Base-by-base conservation (phyloP, 2,888 invertebrate species). In the Coecobrya sp. region DNA sequence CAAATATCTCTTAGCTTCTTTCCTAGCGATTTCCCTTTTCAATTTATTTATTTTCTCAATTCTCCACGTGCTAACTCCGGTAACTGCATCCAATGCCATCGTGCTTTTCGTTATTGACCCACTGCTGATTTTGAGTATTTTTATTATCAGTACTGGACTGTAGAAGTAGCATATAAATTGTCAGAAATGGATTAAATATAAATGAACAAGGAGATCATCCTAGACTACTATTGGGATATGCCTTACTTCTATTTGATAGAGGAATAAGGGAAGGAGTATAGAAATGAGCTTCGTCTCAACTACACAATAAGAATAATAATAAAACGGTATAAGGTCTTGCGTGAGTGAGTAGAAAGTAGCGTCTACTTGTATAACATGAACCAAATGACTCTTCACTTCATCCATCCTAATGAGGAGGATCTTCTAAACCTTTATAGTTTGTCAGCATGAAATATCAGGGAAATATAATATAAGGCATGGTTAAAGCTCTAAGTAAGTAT, bases 361-460 rank as follows among this genome's bases (percentile, higher is more conserved):
- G 49, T 11, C 13, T 49, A 13, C 13, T 49, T 3, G 11, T 49
- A 49, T 49, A 3, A 49, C 10, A 10, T 13, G 11, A 13, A 49
- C 49, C 1, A 49, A 19, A 4, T 4, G 19, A 4, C 3, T 55
- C 13, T 55, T 55, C 19, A 55, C 55, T 55, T 55, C 55, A 55
- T 55, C n/a, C 19, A 55, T 19, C 55, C 19, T 55, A 55, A 55
- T 55, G 19, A 55, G 55, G 25, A 25, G 68, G 30, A n/a, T n/a
- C 36, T 36, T 7, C 36, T 2, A 30, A 25, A 42, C 19, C 73
- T 42, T 42, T 22, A 42, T 10, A 22, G 13, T 16, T 22, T 45
- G 19, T 42, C 73, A 73, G 42, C 7, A 45, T 73, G 42, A 73
- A 73, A 42, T 68, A 68, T 30, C 36, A 11, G 36, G 36, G 36